Conservation (phyloP, 2,113 vertebrate genomes). For the Isichthys henryi region DNA sequence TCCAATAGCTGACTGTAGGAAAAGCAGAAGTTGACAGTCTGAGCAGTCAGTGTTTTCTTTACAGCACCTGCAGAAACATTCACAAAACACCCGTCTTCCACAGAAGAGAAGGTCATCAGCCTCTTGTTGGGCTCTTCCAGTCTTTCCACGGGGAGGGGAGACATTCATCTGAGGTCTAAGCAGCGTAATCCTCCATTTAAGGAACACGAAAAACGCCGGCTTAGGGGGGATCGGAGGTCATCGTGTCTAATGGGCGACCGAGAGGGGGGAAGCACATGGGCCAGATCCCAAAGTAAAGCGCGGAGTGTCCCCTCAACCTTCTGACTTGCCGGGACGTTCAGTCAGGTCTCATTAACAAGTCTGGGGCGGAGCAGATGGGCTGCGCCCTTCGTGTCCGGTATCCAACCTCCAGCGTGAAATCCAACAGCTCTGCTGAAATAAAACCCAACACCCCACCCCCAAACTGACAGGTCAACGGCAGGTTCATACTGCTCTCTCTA, state of each 20-base stretch:
- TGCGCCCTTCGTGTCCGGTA: not conserved
- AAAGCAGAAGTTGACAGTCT: not conserved
- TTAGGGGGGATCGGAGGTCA: not conserved
- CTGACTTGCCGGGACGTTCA: not conserved
- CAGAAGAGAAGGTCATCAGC: not conserved
- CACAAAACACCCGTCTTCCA: not conserved
- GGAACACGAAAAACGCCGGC: not conserved
- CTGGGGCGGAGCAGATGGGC: constrained; percentile 8
- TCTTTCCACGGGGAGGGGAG: not conserved
- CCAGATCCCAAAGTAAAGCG: not conserved
- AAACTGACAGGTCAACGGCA: not conserved
- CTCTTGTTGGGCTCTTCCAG: not conserved
- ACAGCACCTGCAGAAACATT: not conserved
- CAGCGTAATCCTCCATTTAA: not conserved
- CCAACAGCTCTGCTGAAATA: constrained; percentile 2
- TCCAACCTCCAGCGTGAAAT: constrained; percentile 4
- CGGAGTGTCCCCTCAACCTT: not conserved
- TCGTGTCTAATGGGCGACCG: not conserved
- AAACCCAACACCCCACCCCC: not conserved
- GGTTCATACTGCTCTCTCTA: not conserved
- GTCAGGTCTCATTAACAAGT: constrained; percentile 16
- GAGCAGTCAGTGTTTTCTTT: not conserved
- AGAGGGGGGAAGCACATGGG: not conserved
- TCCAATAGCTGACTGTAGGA: not conserved
- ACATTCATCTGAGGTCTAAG: not conserved